A percentile compares a stretch with the other conserved stretches of the same genome.
Conservation (phyloP, 2,113 vertebrate genomes). For the Uria aalge region DNA sequence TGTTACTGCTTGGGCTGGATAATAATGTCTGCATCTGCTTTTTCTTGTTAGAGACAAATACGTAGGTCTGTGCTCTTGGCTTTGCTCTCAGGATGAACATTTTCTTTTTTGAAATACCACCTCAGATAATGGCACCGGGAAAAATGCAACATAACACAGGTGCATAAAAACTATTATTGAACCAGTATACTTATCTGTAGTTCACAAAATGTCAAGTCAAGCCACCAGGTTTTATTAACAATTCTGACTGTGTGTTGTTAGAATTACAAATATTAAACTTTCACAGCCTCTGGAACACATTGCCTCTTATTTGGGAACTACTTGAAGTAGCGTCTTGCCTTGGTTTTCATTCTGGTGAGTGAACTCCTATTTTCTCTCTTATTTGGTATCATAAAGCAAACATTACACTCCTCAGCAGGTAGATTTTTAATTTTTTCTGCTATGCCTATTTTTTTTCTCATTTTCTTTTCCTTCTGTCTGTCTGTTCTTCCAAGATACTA, state of each 20-base stretch:
- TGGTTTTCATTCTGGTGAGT: conserved; percentile 27
- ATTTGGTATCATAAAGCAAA: conserved; percentile 46
- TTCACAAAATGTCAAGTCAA: conserved; percentile 47
- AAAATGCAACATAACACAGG: neutral
- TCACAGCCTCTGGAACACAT: neutral
- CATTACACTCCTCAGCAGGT: conserved; percentile 20
- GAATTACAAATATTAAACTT: conserved; percentile 55
- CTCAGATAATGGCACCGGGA: neutral
- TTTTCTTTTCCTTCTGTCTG: conserved; percentile 10
- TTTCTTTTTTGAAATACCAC: neutral
- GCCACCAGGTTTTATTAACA: conserved; percentile 23
- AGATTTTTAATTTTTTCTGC: conserved; percentile 17
- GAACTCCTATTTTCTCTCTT: conserved; percentile 11
- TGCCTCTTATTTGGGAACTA: neutral
- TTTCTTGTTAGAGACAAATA: neutral
- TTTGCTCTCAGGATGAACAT: neutral
- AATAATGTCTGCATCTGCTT: neutral
- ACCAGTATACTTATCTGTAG: neutral
- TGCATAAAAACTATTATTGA: conserved; percentile 21
- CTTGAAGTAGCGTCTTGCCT: conserved; percentile 14
- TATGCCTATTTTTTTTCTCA: neutral
- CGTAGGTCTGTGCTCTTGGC: neutral
- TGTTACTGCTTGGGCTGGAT: neutral
- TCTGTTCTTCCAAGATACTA: conserved; percentile 27
- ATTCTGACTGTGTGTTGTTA: conserved; percentile 36